Conservation (phyloP, 2,888 invertebrate genomes). For the Arge pagana region DNA sequence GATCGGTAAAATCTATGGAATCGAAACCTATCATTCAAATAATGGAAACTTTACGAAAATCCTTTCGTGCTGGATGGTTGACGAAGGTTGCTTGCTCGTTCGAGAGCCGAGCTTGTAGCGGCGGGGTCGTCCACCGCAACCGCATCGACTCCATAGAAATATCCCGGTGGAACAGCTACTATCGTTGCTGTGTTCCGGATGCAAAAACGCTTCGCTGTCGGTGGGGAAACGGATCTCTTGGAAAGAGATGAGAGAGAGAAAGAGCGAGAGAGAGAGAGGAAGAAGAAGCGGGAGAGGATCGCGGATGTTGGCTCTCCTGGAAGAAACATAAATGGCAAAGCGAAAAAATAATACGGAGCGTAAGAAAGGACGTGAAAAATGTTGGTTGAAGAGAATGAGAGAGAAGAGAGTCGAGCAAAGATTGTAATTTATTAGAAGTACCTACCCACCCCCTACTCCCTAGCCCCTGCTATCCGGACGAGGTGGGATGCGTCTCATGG, state of each 20-base stretch:
- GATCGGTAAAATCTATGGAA: no score
- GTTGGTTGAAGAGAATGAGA: no score
- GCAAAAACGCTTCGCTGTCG: constrained; percentile 45
- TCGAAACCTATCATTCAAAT: no score
- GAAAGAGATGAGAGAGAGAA: constrained; percentile 2
- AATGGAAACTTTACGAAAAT: no score
- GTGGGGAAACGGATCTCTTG: constrained; percentile 10
- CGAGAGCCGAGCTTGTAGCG: neutral
- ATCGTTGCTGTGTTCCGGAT: constrained; percentile 47
- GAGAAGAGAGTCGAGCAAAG: no score
- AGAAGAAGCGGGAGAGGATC: constrained; percentile 30
- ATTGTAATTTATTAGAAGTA: no score
- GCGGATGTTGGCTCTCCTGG: constrained; percentile 17
- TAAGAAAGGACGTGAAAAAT: no score
- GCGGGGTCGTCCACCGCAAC: constrained; percentile 26
- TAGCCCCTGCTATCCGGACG: no score
- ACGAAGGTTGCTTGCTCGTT: neutral
- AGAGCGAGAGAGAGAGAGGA: constrained; percentile 22
- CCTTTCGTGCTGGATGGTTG: neutral
- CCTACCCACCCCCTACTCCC: no score
- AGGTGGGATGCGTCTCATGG: no score
- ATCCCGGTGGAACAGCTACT: no score
- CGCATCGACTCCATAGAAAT: constrained; percentile 37
- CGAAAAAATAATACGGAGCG: no score
- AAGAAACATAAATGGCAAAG: neutral